phyloP scores from a whole-genome alignment of 2,797 vertebrate species.

The Acanthopagrus latus region DNA sequence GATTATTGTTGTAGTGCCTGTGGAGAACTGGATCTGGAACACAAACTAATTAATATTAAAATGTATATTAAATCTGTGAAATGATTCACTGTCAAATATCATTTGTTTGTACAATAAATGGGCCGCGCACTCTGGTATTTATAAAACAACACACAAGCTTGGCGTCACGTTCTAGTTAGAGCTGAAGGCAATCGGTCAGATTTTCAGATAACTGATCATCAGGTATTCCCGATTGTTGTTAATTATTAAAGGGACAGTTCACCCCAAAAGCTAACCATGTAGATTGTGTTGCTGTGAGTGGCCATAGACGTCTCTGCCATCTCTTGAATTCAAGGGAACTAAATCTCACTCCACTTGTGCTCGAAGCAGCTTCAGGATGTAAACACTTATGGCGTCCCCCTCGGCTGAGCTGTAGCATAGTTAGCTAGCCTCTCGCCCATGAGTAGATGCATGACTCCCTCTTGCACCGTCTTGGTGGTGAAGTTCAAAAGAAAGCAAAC shows the following conservation, averaged over 20 bases:
- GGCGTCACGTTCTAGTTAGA: conserved; percentile 17
- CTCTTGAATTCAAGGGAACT: too few species aligned
- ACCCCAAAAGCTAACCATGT: too few species aligned
- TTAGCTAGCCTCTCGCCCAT: too few species aligned
- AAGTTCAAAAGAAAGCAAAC: too few species aligned
- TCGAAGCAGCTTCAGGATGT: too few species aligned
- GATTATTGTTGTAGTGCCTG: conserved; percentile 68
- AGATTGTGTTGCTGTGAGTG: too few species aligned
- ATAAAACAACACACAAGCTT: conserved; percentile 10
- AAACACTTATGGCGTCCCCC: too few species aligned
- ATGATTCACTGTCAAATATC: conserved; percentile 26
- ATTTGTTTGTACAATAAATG: conserved; percentile 16
- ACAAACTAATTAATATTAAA: conserved; percentile 52
- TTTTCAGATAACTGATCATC: background rate
- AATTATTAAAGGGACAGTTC: background rate
- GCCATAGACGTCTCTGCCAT: too few species aligned
- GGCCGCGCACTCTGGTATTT: conserved; percentile 11
- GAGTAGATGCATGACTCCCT: too few species aligned
- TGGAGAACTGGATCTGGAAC: conserved; percentile 55
- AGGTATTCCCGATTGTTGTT: background rate
- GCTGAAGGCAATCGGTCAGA: background rate
- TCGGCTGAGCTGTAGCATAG: too few species aligned
- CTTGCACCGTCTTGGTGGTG: too few species aligned
- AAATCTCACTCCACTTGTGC: too few species aligned
- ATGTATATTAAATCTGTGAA: conserved; percentile 45